Percentiles rank a stretch among this genome's conserved stretches.
These are phyloP conservation scores for Prunella strophiata DNA, from an alignment of 2,797 vertebrate species.

Conservation along the genomic window DNA sequence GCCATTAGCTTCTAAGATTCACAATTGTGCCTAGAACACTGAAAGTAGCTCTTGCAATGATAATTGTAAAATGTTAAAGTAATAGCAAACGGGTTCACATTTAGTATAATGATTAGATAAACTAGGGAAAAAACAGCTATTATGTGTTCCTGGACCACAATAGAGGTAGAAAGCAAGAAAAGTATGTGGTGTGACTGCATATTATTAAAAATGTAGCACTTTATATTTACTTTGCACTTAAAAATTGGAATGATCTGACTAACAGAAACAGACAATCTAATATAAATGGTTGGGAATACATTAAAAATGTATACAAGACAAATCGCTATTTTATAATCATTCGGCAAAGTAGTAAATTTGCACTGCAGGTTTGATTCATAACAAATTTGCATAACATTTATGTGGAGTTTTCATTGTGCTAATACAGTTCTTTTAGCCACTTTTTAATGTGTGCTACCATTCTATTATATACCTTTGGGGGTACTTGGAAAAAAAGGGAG, in stretches of 20 bases:
- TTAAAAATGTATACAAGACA: constrained; percentile 73
- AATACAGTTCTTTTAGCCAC: constrained; percentile 59
- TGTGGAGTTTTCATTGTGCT: constrained; percentile 63
- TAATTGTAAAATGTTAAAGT: constrained; percentile 74
- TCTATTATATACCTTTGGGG: constrained; percentile 50
- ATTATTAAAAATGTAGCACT: constrained; percentile 70
- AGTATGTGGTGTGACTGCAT: constrained; percentile 40
- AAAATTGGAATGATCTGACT: constrained; percentile 72
- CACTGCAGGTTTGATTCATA: constrained; percentile 71
- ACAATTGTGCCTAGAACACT: constrained; percentile 65
- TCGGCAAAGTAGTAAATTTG: constrained; percentile 70
- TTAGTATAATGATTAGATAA: constrained; percentile 77
- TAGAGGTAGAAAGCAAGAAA: constrained; percentile 65
- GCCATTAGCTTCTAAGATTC: constrained; percentile 65
- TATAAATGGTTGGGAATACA: constrained; percentile 65
- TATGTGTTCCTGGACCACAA: constrained; percentile 69
- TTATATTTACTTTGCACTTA: constrained; percentile 75
- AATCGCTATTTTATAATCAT: constrained; percentile 73
- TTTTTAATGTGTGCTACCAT: constrained; percentile 45
- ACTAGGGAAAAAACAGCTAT: constrained; percentile 71
- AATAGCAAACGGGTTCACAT: constrained; percentile 65
- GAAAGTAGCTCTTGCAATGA: constrained; percentile 68
- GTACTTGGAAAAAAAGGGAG: not conserved
- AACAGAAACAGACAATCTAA: constrained; percentile 72
- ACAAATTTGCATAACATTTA: constrained; percentile 75